Evolutionary conservation across 1,140 invertebrate species (phyloP).

Genomic region (Polypedilum pembai): DNA sequence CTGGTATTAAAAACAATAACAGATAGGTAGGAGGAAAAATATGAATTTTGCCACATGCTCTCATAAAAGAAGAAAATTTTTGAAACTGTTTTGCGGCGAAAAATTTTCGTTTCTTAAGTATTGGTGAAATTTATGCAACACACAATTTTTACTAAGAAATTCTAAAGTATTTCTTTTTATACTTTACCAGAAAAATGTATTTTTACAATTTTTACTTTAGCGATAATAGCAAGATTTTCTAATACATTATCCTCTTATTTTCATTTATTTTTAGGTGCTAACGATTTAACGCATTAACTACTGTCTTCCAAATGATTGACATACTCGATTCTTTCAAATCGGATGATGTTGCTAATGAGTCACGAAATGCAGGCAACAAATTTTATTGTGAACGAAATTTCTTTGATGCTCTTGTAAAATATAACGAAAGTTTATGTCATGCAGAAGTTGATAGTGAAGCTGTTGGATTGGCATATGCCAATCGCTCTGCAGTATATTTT

Average conservation of each 20-base stretch:
- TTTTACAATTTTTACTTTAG: background rate
- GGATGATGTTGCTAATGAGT: background rate
- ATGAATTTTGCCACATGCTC: too few relatives aligned
- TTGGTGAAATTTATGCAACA: background rate
- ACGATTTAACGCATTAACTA: background rate
- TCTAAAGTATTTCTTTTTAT: background rate
- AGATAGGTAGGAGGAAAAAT: too few relatives aligned
- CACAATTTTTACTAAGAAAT: background rate
- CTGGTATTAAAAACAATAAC: too few relatives aligned
- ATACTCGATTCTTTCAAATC: constrained; percentile 12
- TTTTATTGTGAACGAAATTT: constrained; percentile 10
- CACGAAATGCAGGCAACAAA: background rate
- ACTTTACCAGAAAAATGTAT: background rate
- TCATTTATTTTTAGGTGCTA: background rate
- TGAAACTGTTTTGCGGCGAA: too few relatives aligned
- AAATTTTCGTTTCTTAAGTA: too few relatives aligned
- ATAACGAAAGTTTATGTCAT: constrained; percentile 29
- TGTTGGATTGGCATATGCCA: constrained; percentile 28
- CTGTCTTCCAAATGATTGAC: background rate
- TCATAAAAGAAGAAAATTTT: too few relatives aligned
- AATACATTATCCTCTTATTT: background rate
- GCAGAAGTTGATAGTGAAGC: background rate
- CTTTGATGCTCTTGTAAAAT: constrained; percentile 10
- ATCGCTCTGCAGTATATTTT: constrained; percentile 26
- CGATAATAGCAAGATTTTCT: too few relatives aligned